A percentile compares a stretch with the other conserved stretches of the same genome.
Conservation (phyloP, 1,140 invertebrate species). For the Holcopasites calliopsidis region DNA sequence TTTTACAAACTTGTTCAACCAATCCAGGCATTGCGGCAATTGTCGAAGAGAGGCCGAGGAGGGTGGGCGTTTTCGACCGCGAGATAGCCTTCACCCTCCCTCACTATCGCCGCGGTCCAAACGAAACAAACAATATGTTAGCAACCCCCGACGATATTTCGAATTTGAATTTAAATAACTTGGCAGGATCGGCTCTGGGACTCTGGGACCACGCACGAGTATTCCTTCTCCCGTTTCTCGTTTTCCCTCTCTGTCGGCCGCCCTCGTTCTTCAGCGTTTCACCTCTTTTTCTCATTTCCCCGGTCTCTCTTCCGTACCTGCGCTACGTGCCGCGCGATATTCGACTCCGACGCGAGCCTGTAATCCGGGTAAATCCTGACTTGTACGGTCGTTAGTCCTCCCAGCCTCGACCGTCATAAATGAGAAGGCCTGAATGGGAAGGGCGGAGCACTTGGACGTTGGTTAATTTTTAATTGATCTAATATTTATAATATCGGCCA, state of each 20-base stretch:
- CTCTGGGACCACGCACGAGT: conserved; percentile 77
- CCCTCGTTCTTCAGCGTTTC: conserved; percentile 52
- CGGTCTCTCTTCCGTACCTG: conserved; percentile 61
- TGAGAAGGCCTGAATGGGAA: background rate
- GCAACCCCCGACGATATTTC: conserved; percentile 80
- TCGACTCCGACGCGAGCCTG: conserved; percentile 54
- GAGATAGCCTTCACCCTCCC: conserved; percentile 65
- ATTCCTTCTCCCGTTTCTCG: conserved; percentile 68
- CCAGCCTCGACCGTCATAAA: conserved; percentile 25
- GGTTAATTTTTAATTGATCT: conserved; percentile 73
- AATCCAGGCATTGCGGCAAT: conserved; percentile 40
- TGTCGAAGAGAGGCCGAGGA: conserved; percentile 32
- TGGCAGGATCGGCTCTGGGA: conserved; percentile 80
- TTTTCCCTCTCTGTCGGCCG: conserved; percentile 47
- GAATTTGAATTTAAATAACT: conserved; percentile 81
- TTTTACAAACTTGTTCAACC: conserved; percentile 7
- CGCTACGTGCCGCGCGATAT: too few species aligned
- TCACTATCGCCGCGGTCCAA: conserved; percentile 69
- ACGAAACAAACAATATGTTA: conserved; percentile 81
- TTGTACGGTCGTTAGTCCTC: conserved; percentile 68
- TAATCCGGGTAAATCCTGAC: conserved; percentile 51
- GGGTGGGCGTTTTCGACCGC: conserved; percentile 44
- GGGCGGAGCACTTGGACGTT: conserved; percentile 27
- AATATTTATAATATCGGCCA: conserved; percentile 73
- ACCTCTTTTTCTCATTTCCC: conserved; percentile 48